Evolutionary conservation across 2,797 vertebrate species (phyloP).

Genomic region (Cygnus olor): DNA sequence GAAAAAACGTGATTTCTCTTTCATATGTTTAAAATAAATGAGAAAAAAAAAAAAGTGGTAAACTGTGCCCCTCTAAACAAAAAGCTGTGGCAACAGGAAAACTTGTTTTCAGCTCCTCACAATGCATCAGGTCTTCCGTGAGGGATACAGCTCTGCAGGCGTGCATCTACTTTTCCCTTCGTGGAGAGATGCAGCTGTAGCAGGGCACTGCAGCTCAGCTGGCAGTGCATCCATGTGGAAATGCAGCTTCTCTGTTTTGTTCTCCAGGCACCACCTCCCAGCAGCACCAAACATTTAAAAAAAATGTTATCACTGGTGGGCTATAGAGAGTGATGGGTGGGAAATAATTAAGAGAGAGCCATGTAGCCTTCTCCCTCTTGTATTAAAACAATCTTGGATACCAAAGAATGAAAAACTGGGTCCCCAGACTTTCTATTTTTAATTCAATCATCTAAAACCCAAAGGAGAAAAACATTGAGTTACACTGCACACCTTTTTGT

Average conservation of each 20-base stretch:
- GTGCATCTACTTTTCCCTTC: not conserved
- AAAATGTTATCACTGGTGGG: rapidly evolving
- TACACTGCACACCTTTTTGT: not conserved
- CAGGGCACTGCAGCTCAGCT: not conserved
- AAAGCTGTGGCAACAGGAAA: not conserved
- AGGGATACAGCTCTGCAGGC: not conserved
- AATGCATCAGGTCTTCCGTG: not conserved
- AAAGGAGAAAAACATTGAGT: not conserved
- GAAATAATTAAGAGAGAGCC: not conserved
- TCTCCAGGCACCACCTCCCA: not conserved
- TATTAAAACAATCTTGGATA: not conserved
- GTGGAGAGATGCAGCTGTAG: rapidly evolving
- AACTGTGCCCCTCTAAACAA: not conserved
- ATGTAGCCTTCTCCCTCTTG: not conserved
- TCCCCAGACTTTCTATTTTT: not conserved
- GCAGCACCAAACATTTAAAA: not conserved
- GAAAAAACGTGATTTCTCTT: not conserved
- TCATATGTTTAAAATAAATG: not conserved
- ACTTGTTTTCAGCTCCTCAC: not conserved
- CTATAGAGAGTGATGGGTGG: not conserved
- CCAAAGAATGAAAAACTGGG: not conserved
- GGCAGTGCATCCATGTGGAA: rapidly evolving
- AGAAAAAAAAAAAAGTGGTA: not conserved
- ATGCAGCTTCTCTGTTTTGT: not conserved
- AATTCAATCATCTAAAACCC: not conserved